Base-by-base conservation (phyloP, 1,140 invertebrate species). In the Tetramorium alpestre region DNA sequence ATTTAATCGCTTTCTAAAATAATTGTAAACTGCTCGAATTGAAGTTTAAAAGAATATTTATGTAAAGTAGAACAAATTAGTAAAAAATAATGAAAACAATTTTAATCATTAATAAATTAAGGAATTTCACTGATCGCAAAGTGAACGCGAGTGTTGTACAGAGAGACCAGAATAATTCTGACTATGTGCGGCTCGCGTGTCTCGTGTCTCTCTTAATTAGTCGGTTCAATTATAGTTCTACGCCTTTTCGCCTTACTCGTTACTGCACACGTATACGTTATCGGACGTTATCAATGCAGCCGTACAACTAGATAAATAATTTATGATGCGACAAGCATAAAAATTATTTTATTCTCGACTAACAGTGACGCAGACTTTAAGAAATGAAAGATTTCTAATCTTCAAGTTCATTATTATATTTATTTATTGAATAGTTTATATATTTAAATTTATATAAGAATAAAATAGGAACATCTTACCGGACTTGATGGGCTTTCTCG, bases 401-500 rank as follows among this genome's bases (percentile, higher is more conserved):
- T 11, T 28, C 33, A 7, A 49, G 2, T 22, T 13, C 2, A 49
- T 65, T 1, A 8, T 28, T 28, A 60, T 10, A 62, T 64, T 77
- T 56, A 56, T 25, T 72, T n/a, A 11, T 0, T n/a, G 0, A 73
- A 41, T 2, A 22, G 22, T 22, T 22, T 22, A 3, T 33, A 33
- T 16, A 16, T 67, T 80, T 47, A 6, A n/a, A 38, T 60, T 77
- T 77, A 3, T 33, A 49, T 33, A 49, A 13, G n/a, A 49, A 47
- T 78, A 38, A 22, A 33, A 67, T 8, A 22, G 0, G 28, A 11
- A 18, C 4, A 10, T 75, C 70, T 88, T 93, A 96, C 96, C 96
- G 90, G 95, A 95, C 91, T 96, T 96, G 3, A 95, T 94, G 28
- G 95, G 93, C 87, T 95, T 96, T 65, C 95, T 94, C 1, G 90